Evolutionary conservation across 2,797 vertebrate genomes (phyloP), one percentile per base, ranked within the genome.

Genomic region (Kryptopterus vitreolus): DNA sequence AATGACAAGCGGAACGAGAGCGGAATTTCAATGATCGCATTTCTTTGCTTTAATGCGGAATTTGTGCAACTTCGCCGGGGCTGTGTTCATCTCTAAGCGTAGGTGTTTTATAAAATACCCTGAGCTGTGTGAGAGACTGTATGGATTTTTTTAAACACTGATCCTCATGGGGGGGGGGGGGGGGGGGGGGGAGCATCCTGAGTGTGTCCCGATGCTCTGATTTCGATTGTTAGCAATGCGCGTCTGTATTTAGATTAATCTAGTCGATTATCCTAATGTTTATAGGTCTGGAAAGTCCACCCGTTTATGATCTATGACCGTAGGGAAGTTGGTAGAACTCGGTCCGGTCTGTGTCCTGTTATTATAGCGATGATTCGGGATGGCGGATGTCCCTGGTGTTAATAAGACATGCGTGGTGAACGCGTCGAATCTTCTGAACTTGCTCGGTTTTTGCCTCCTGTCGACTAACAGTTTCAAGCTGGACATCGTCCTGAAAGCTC

Each of bases 1-100:
- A 81, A 82, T 84, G 83, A 84, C 83, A 84, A 82, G 76, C 73
- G 58, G 74, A 84, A 82, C 80, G 83, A 84, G 83, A 77, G 81
- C 77, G 83, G 83, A 84, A 84, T 84, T 76, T 82, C 78, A 84
- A 84, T 82, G 57, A 76, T 69, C 22, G 77, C 52, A 62, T 79
- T 76, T 61, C 61, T 69, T 69, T 53, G 75, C 59, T 53, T 79
- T 83, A 83, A 76, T 83, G 77, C 78, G 81, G 78, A 83, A 83
- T 76, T 76, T 69, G 72, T 29, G 77, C 72, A 83, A 83, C 81
- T 83, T 83, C 79, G 33, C n/a, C 62, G 33, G 63, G 55, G 20
- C 18, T 53, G 63, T 55, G 68, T 71, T 73, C 38, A 66, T 74
- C 15, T 26, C 59, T 66, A 18, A 12, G 46, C 33, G 78, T 74